A percentile compares a stretch with the other conserved stretches of the same genome.
Evolutionary conservation across 2,113 vertebrate genomes (phyloP).

Genomic region (Pelobates fuscus): DNA sequence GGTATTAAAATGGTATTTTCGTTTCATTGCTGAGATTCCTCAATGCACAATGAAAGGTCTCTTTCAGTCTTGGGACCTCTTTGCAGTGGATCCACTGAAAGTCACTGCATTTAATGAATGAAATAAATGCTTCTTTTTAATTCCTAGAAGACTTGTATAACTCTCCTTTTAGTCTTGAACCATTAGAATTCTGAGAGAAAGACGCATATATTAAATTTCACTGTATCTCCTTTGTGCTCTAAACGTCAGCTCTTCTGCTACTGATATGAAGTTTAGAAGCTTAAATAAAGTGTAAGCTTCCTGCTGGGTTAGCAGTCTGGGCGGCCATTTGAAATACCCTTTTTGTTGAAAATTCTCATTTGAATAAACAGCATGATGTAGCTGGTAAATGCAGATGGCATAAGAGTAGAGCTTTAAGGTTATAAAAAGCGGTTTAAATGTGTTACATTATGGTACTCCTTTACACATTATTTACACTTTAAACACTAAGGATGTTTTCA

Average conservation of each 20-base stretch:
- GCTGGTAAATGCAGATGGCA: conserved; percentile 65
- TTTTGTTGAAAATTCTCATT: conserved; percentile 67
- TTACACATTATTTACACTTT: conserved; percentile 13
- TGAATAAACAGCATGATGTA: conserved; percentile 70
- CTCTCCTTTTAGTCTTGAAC: conserved; percentile 59
- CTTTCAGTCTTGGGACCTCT: conserved; percentile 68
- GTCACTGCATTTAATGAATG: conserved; percentile 71
- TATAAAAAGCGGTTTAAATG: conserved; percentile 36
- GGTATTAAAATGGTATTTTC: conserved; percentile 58
- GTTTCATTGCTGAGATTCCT: conserved; percentile 64
- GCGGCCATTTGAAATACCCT: conserved; percentile 61
- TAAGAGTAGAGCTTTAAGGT: conserved; percentile 48
- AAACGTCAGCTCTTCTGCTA: conserved; percentile 60
- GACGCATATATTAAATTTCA: conserved; percentile 71
- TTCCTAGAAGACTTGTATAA: conserved; percentile 66
- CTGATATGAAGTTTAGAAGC: conserved; percentile 65
- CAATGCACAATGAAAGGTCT: conserved; percentile 72
- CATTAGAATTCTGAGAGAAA: conserved; percentile 67
- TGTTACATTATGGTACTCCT: conserved; percentile 23
- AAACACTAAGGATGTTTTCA: background rate
- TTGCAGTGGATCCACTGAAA: conserved; percentile 60
- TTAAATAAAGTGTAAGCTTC: conserved; percentile 61
- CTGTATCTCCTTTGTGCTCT: conserved; percentile 69
- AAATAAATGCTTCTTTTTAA: conserved; percentile 71
- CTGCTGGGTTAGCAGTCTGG: conserved; percentile 64